Conservation (phyloP, 2,888 invertebrate species). For the Zaprionus obscuricornis region DNA sequence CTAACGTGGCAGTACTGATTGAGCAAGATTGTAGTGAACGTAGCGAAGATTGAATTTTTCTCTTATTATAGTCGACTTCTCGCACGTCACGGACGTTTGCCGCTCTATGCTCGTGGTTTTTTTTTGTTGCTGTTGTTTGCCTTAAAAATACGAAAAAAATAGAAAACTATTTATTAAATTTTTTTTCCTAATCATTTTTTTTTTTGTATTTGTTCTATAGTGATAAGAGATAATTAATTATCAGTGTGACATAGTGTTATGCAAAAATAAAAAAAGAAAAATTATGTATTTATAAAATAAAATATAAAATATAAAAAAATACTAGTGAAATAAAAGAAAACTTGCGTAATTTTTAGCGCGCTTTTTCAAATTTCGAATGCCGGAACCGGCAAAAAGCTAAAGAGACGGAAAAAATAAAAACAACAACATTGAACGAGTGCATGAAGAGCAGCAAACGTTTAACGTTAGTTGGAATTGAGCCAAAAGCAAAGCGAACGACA, state of each 20-base stretch:
- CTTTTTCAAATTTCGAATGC: neutral
- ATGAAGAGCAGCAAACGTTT: conserved; percentile 1
- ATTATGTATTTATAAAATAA: neutral
- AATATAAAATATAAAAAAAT: too few relatives aligned
- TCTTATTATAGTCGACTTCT: conserved; percentile 4
- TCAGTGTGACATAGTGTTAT: conserved; percentile 15
- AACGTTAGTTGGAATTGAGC: neutral
- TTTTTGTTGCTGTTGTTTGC: neutral
- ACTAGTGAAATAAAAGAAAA: neutral
- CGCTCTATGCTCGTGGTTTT: neutral
- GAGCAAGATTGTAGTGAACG: neutral
- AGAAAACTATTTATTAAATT: neutral
- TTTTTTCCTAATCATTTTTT: conserved; percentile 12
- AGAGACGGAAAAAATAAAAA: conserved; percentile 8
- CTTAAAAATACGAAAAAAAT: neutral
- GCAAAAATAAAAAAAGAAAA: conserved; percentile 6
- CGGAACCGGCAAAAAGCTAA: conserved; percentile 18
- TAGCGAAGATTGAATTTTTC: neutral
- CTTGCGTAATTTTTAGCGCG: conserved; percentile 30
- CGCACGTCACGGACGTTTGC: neutral
- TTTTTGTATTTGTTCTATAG: conserved; percentile 25
- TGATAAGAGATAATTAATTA: conserved; percentile 33
- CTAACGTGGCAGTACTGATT: too few relatives aligned
- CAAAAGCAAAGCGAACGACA: neutral
- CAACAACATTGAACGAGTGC: conserved; percentile 6